Evolutionary conservation across 2,888 invertebrate species (phyloP), one percentile per base, ranked within the genome.

Genomic region (Hoplodrina blanda): DNA sequence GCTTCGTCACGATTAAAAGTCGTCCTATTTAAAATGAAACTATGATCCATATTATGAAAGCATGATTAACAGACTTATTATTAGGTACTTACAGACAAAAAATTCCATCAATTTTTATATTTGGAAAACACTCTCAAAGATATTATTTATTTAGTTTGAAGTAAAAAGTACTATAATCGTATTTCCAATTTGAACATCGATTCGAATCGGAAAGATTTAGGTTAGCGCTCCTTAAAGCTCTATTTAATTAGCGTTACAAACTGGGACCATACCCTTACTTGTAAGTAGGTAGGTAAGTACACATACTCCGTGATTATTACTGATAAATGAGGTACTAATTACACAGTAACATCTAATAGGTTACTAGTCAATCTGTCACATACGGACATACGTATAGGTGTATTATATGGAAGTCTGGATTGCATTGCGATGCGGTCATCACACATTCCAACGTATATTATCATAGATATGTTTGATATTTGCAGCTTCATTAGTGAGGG

Each of bases 401-500:
- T 70, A 67, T n/a, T n/a, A 61, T 75, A 75, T 77, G 57, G 64
- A 62, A 41, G n/a, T 17, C 10, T 55, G 69, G 25, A 68, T 61
- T 73, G 81, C 87, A 87, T 85, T 80, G 81, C 83, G 69, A 86
- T 86, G 88, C 73, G 87, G 83, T 82, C 79, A 79, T 56, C 55
- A 52, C 63, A 71, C 84, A 89, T 90, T 88, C 89, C 88, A 33
- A 57, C 62, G 55, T 69, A 70, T 73, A 59, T 50, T 49, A 44
- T 30, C 55, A 78, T 57, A 10, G 49, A 57, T 76, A 68, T 64
- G 54, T 62, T 19, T 17, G 85, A 89, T 88, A 90, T 90, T 89
- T 87, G 88, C 74, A 83, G 85, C 82, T 88, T 89, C 88, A 90
- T 90, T 91, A 90, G 86, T 69, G 69, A 59, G 59, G 62, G 50